These are phyloP conservation scores for Ectobius pallidus DNA, from an alignment of 2,888 invertebrate genomes.

Conservation along the genomic window DNA sequence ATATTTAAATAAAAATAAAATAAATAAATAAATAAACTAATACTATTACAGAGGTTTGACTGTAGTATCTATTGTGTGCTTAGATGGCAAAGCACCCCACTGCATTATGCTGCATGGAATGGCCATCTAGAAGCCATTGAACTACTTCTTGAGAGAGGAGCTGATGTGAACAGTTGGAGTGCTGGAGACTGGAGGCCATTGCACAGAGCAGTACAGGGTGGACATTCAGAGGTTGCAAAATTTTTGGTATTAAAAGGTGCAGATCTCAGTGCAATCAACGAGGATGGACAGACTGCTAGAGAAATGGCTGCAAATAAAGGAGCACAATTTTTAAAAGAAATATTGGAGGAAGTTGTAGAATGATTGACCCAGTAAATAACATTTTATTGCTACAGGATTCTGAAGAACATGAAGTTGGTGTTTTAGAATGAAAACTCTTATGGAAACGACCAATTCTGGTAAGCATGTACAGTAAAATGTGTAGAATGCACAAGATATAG, in stretches of 20 bases:
- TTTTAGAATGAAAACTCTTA: no score
- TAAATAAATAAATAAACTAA: no score
- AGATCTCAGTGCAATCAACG: slow-evolving; percentile 2
- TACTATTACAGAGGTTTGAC: no score
- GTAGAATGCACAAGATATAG: no score
- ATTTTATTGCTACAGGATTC: no score
- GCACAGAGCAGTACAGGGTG: slow-evolving; percentile 16
- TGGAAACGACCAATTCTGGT: no score
- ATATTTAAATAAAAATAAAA: no score
- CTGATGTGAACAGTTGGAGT: slow-evolving; percentile 25
- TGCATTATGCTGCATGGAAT: slow-evolving; percentile 25
- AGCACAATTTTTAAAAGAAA: background rate
- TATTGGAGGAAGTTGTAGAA: no score
- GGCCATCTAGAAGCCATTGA: slow-evolving; percentile 5
- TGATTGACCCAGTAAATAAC: no score
- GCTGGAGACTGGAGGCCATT: slow-evolving; percentile 7
- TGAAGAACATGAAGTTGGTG: no score
- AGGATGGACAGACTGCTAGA: slow-evolving; percentile 4
- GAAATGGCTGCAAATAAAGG: slow-evolving; percentile 8
- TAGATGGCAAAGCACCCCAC: slow-evolving; percentile 10
- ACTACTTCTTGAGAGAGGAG: slow-evolving; percentile 7
- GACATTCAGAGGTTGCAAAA: background rate
- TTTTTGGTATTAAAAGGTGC: background rate
- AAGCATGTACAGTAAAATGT: no score
- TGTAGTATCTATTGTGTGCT: no score